Evolutionary conservation across 2,113 vertebrate species (phyloP).

Genomic region (Aramus guarauna): DNA sequence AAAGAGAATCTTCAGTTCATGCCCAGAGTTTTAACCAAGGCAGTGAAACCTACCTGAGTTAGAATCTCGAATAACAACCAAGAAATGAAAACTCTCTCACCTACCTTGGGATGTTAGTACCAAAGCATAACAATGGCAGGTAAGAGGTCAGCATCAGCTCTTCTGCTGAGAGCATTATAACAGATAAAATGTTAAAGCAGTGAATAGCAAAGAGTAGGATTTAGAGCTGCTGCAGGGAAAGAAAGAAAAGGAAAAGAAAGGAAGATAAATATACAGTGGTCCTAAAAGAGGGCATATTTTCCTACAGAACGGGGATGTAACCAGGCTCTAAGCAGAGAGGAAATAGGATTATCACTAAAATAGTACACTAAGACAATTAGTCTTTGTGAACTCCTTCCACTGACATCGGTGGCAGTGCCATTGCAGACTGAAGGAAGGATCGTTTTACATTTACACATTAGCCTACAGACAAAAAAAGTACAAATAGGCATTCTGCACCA

Average conservation of each 20-base stretch:
- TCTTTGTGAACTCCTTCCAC: not conserved
- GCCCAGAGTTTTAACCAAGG: slow-evolving; percentile 35
- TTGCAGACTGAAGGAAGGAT: not conserved
- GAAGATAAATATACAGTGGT: not conserved
- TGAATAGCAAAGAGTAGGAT: not conserved
- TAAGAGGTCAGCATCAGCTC: slow-evolving; percentile 6
- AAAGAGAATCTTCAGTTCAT: not conserved
- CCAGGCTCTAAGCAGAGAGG: not conserved
- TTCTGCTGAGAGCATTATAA: not conserved
- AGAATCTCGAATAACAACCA: not conserved
- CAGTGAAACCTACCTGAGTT: not conserved
- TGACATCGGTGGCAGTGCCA: not conserved
- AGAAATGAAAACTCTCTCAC: slow-evolving; percentile 3
- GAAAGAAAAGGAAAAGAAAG: not conserved
- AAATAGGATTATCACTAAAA: not conserved
- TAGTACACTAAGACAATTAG: not conserved
- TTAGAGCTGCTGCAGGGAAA: not conserved
- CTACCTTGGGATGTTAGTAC: not conserved
- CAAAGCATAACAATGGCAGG: not conserved
- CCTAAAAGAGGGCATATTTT: not conserved
- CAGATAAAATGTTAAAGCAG: not conserved
- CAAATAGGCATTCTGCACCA: not conserved
- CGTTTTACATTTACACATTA: not conserved
- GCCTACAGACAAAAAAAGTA: not conserved
- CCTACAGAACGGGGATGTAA: not conserved